A percentile compares a stretch with the other conserved stretches of the same genome.
Evolutionary conservation across 2,113 vertebrate genomes (phyloP).

Genomic region (Acrocephalus kingi): DNA sequence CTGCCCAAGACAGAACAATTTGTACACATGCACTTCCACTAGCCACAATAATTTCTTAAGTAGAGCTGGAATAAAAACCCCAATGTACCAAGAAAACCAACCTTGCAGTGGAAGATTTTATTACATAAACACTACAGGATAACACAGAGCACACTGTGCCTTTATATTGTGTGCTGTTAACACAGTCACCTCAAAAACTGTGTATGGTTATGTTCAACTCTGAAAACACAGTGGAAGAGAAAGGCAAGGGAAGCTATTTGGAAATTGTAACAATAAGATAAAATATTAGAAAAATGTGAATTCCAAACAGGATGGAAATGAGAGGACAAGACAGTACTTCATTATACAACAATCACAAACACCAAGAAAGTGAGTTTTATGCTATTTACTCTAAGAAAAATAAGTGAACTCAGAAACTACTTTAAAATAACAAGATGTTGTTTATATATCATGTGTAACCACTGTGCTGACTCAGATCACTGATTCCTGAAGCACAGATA

Average conservation of each 20-base stretch:
- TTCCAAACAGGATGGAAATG: not conserved
- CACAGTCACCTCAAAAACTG: not conserved
- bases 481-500: not conserved
- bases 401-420: not conserved
- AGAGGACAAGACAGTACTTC: not conserved
- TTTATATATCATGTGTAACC: not conserved
- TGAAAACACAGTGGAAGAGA: not conserved
- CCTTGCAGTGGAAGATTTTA: not conserved
- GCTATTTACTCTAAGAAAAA: not conserved
- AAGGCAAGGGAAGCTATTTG: not conserved
- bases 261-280: not conserved
- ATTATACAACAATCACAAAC: not conserved
- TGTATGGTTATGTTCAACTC: not conserved
- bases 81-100: not conserved
- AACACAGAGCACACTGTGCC: not conserved
- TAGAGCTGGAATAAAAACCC: not conserved
- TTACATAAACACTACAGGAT: not conserved
- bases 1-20: not conserved
- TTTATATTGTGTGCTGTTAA: not conserved
- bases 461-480: not conserved
- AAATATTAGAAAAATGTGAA: not conserved
- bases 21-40: not conserved
- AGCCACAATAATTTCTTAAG: not conserved
- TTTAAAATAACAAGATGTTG: not conserved
- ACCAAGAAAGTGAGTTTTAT: not conserved